A percentile compares a stretch with the other conserved stretches of the same genome.
Conservation (phyloP, 2,888 invertebrate genomes). For the Cryptocephalus primarius region DNA sequence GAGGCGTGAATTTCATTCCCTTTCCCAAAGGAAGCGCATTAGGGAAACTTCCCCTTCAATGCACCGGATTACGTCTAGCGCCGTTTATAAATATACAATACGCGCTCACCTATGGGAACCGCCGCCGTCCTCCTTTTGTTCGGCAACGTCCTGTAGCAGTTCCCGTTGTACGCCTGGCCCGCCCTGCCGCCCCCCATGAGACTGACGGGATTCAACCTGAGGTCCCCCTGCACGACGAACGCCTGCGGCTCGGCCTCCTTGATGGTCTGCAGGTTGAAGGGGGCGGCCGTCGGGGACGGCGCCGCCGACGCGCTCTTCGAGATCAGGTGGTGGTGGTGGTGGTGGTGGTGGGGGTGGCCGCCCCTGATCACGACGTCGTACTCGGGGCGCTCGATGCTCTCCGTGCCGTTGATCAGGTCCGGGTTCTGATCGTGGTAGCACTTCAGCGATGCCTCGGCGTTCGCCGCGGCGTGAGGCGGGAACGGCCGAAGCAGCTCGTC, state of each 20-base stretch:
- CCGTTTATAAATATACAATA: no score
- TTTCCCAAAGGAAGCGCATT: no score
- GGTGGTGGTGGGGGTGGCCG: background rate
- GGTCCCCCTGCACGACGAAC: slow-evolving; percentile 33
- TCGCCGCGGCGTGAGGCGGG: slow-evolving; percentile 30
- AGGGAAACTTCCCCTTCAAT: no score
- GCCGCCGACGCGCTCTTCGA: slow-evolving; percentile 4
- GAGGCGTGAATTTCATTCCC: no score
- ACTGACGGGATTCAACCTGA: slow-evolving; percentile 3
- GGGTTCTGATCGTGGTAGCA: slow-evolving; percentile 60
- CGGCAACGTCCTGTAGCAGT: slow-evolving; percentile 65
- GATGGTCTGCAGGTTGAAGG: slow-evolving; percentile 9
- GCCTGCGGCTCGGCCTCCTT: slow-evolving; percentile 37
- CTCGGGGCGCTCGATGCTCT: slow-evolving; percentile 39
- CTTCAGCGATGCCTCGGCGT: slow-evolving; percentile 43
- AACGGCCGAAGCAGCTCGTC: slow-evolving; percentile 25
- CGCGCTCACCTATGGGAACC: slow-evolving; percentile 31
- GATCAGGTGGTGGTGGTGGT: slow-evolving; percentile 4
- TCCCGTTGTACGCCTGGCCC: slow-evolving; percentile 24
- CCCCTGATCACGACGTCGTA: slow-evolving; percentile 10
- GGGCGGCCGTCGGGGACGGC: slow-evolving; percentile 7
- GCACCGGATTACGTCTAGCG: no score
- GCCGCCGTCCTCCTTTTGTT: slow-evolving; percentile 43
- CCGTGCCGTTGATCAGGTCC: slow-evolving; percentile 69
- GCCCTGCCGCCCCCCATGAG: slow-evolving; percentile 41